Evolutionary conservation across 2,113 vertebrate species (phyloP).

Genomic region (Rattus rattus): DNA sequence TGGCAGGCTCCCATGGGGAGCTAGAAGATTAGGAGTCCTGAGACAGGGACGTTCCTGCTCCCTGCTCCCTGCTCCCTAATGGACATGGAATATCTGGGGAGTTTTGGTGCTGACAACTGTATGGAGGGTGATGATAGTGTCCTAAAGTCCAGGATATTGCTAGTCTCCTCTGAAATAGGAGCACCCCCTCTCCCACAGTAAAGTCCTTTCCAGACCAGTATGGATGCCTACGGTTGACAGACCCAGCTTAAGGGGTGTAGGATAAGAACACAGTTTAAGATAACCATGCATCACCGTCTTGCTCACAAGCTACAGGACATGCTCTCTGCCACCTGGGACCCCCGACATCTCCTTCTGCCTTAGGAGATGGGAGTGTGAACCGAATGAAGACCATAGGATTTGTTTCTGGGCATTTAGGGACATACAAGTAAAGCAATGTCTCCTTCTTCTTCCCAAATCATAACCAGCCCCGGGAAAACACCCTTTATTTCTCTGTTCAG

Average conservation of each 20-base stretch:
- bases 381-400: background rate
- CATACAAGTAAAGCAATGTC: too few relatives aligned
- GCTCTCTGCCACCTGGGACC: background rate
- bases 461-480: background rate
- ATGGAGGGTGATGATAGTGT: too few relatives aligned
- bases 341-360: background rate
- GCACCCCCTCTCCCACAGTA: background rate
- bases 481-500: background rate
- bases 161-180: background rate
- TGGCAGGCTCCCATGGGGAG: too few relatives aligned
- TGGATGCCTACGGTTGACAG: fast-evolving
- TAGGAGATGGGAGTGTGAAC: too few relatives aligned
- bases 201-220: background rate
- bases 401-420: background rate
- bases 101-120: background rate
- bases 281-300: background rate
- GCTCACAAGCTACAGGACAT: background rate
- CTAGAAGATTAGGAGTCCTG: background rate
- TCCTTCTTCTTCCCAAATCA: background rate
- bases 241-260: background rate
- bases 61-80: background rate
- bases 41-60: background rate
- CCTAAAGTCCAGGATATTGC: background rate
- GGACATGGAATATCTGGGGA: background rate
- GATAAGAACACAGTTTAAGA: background rate